Conservation (phyloP, 2,113 vertebrate species). For the Platichthys stellatus region DNA sequence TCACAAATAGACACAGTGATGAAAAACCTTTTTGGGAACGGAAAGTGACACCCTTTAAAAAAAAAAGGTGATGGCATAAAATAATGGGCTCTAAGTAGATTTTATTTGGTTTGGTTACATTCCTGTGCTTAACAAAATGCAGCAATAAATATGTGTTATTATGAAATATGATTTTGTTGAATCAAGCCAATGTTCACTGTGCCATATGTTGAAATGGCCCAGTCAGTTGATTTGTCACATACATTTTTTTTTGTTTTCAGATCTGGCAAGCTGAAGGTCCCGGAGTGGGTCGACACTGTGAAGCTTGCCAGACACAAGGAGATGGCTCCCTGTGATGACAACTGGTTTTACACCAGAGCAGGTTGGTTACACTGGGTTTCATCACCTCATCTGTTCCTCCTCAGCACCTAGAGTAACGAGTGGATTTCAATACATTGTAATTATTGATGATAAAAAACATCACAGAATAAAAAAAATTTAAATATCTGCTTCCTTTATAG, state of each 20-base stretch:
- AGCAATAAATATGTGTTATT: too few relatives aligned
- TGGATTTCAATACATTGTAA: not conserved
- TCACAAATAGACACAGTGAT: too few relatives aligned
- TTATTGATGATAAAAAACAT: not conserved
- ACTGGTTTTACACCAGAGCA: constrained; percentile 87
- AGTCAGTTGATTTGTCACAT: constrained; percentile 26
- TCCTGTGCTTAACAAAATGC: too few relatives aligned
- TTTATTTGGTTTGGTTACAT: too few relatives aligned
- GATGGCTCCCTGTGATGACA: constrained; percentile 86
- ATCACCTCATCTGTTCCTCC: not conserved
- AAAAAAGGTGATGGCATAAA: too few relatives aligned
- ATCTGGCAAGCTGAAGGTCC: constrained; percentile 88
- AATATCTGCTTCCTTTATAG: too few relatives aligned
- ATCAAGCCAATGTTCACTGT: not conserved
- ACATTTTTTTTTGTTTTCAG: constrained; percentile 58
- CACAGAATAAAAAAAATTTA: too few relatives aligned
- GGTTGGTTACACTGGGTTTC: constrained; percentile 71
- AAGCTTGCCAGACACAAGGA: constrained; percentile 89
- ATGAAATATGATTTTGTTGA: not conserved
- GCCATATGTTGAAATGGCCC: constrained; percentile 18
- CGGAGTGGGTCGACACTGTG: constrained; percentile 89
- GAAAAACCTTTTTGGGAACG: too few relatives aligned
- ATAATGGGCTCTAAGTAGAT: too few relatives aligned
- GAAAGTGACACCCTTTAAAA: too few relatives aligned
- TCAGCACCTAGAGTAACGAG: not conserved